phyloP scores from a whole-genome alignment of 2,888 invertebrate genomes.

The Epirrhoe alternata region DNA sequence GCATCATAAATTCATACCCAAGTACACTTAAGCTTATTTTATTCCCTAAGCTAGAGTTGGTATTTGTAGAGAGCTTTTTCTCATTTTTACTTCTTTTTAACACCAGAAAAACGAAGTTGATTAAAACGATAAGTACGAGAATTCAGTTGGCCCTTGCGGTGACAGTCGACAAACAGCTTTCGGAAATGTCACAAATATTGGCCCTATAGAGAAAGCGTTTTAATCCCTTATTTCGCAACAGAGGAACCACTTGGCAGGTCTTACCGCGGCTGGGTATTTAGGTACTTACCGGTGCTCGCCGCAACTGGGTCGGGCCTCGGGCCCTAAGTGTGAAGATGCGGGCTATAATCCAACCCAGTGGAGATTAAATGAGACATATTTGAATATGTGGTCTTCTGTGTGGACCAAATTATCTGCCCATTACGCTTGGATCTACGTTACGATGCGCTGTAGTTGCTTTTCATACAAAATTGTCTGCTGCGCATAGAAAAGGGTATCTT shows the following conservation, averaged over 20 bases:
- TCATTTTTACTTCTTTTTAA: background rate
- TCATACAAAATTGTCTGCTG: no score
- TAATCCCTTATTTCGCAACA: constrained; percentile 17
- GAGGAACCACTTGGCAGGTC: constrained; percentile 4
- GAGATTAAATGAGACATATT: constrained; percentile 26
- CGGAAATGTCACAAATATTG: constrained; percentile 14
- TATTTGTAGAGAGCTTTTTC: background rate
- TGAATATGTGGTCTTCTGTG: constrained; percentile 12
- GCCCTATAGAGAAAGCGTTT: background rate
- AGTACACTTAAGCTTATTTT: constrained; percentile 27
- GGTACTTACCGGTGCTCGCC: constrained; percentile 8
- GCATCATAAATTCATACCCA: constrained; percentile 23
- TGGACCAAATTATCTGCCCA: constrained; percentile 11
- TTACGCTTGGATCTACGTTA: constrained; percentile 4
- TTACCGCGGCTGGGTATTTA: constrained; percentile 10
- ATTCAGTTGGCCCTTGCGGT: background rate
- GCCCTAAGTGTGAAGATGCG: constrained; percentile 27
- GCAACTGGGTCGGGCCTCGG: constrained; percentile 11
- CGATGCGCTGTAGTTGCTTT: no score
- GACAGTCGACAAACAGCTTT: constrained; percentile 10
- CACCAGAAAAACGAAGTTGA: background rate
- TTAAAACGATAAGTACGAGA: background rate
- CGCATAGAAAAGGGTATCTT: no score
- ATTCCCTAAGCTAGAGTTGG: constrained; percentile 10
- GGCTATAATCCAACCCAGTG: constrained; percentile 19